A percentile compares a stretch with the other conserved stretches of the same genome.
phyloP scores from a whole-genome alignment of 2,113 vertebrate genomes.

The Gyps fulvus region DNA sequence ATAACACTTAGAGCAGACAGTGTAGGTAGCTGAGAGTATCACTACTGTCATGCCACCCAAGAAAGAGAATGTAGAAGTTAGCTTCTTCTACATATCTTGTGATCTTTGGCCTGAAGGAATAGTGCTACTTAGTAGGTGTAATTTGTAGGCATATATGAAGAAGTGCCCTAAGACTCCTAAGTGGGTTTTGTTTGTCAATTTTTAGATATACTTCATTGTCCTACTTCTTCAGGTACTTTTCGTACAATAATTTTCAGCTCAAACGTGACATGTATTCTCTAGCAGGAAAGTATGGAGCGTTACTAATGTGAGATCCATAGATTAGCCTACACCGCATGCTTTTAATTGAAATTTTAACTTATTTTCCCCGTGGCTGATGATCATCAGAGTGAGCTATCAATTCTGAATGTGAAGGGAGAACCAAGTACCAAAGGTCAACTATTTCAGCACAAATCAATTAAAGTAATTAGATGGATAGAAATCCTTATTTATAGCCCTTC shows the following conservation, averaged over 20 bases:
- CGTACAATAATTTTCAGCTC: neutral
- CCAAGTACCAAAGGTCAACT: constrained; percentile 17
- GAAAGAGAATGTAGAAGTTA: neutral
- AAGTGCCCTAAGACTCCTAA: neutral
- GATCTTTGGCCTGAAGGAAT: neutral
- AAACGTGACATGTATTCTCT: neutral
- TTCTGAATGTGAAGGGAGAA: constrained; percentile 11
- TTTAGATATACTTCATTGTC: neutral
- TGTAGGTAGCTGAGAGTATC: neutral
- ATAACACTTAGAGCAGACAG: neutral
- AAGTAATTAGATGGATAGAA: constrained; percentile 21
- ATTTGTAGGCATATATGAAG: neutral
- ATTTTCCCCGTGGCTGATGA: neutral
- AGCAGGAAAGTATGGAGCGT: neutral
- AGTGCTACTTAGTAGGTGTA: neutral
- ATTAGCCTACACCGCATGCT: neutral
- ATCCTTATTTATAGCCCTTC: neutral
- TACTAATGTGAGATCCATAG: neutral
- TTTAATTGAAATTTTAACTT: constrained; percentile 47
- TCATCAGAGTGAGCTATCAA: constrained; percentile 14
- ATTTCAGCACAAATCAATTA: constrained; percentile 30
- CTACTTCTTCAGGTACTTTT: neutral
- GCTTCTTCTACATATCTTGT: neutral
- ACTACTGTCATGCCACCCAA: neutral
- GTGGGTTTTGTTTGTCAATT: neutral